Conservation (phyloP, 2,113 vertebrate genomes). For the Agelaius tricolor region DNA sequence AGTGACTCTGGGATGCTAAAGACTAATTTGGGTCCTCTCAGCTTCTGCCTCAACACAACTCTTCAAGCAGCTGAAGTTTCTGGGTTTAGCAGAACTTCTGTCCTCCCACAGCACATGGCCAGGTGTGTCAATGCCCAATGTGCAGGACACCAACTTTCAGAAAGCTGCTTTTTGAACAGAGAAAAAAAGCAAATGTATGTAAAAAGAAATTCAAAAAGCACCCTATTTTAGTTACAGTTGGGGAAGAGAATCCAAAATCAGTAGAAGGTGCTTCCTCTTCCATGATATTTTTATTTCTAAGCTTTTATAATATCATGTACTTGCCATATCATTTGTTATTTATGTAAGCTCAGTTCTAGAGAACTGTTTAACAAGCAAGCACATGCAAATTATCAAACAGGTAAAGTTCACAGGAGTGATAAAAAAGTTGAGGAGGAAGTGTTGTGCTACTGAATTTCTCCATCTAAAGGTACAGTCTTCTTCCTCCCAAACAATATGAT, state of each 20-base stretch:
- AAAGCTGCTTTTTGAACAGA: neutral
- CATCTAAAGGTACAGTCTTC: neutral
- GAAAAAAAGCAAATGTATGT: neutral
- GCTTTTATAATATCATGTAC: neutral
- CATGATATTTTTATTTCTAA: conserved; percentile 24
- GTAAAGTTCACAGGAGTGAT: neutral
- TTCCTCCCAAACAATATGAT: neutral
- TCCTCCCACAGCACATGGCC: neutral
- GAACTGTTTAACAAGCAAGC: neutral
- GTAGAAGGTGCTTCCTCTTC: conserved; percentile 21
- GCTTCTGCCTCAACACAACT: neutral
- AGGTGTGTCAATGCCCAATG: accelerated
- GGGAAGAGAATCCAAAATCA: neutral
- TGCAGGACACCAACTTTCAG: neutral
- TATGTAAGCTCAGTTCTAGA: neutral
- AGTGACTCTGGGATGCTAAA: neutral
- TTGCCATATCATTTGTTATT: neutral
- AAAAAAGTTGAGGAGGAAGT: neutral
- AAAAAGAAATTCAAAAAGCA: neutral
- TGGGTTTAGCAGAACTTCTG: neutral
- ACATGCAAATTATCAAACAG: neutral
- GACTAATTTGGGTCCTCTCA: neutral
- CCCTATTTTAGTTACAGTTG: neutral
- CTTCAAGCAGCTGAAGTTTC: neutral
- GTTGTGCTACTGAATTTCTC: neutral